These are phyloP conservation scores for Hapalemur alaotrensis DNA, from an alignment of 2,797 vertebrate species.

Conservation along the genomic window DNA sequence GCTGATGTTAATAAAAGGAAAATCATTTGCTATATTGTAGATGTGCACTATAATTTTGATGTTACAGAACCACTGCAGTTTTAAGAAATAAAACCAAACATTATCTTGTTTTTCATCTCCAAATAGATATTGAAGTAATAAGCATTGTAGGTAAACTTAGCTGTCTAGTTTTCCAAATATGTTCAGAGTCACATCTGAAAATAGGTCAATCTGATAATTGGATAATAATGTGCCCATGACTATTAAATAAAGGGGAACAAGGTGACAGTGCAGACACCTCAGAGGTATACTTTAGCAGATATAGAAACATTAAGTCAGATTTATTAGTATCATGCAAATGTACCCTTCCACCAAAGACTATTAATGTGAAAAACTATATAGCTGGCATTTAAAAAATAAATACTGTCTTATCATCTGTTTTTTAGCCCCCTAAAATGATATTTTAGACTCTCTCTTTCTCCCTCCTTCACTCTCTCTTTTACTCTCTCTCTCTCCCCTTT, in stretches of 20 bases:
- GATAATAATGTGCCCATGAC: not conserved
- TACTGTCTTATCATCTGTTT: not conserved
- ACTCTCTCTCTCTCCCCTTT: not conserved
- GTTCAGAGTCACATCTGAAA: conserved; percentile 19
- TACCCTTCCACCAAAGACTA: not conserved
- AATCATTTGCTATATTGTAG: not conserved
- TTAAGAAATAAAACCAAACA: conserved; percentile 39
- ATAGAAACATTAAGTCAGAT: not conserved
- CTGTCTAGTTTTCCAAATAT: not conserved
- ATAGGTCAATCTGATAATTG: not conserved
- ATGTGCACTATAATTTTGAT: not conserved
- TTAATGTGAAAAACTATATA: not conserved
- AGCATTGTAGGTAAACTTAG: not conserved
- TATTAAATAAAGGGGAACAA: not conserved
- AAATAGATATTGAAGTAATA: not conserved
- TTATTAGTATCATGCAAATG: not conserved
- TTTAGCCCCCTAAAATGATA: not conserved
- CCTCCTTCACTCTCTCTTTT: no score
- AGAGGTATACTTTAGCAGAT: not conserved
- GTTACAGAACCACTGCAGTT: not conserved
- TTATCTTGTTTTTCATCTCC: conserved; percentile 31
- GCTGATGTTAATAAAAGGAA: not conserved
- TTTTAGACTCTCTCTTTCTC: not conserved
- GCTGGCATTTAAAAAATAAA: not conserved
- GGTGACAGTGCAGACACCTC: not conserved